A percentile compares a stretch with the other conserved stretches of the same genome.
Conservation (phyloP, 2,888 invertebrate genomes). For the Lucinisca nassula region DNA sequence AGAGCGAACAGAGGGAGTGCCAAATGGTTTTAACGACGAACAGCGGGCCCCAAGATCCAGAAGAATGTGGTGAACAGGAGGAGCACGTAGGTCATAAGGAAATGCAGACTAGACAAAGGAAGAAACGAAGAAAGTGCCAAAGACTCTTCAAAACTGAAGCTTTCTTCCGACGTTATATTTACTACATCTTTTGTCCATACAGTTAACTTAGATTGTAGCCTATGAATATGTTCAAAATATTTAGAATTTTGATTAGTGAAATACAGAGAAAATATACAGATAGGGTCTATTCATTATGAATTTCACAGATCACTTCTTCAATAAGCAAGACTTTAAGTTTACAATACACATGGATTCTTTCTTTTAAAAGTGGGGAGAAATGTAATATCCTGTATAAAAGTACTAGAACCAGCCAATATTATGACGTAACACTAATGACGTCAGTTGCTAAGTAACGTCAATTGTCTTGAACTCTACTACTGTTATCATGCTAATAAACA, state of each 20-base stretch:
- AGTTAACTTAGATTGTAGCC: not conserved
- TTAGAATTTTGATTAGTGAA: not conserved
- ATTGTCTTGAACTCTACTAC: not conserved
- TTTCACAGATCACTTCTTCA: not conserved
- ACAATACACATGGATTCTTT: not conserved
- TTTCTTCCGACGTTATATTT: not conserved
- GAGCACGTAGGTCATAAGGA: not conserved
- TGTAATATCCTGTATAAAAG: not conserved
- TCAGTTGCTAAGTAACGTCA: constrained; percentile 4
- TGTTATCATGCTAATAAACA: too few relatives aligned
- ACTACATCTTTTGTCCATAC: not conserved
- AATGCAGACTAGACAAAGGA: not conserved
- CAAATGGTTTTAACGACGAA: not conserved
- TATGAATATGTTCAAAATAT: not conserved
- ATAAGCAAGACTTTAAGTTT: not conserved
- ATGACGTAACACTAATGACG: not conserved
- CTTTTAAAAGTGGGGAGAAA: not conserved
- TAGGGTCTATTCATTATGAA: not conserved
- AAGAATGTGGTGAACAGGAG: not conserved
- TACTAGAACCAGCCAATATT: not conserved
- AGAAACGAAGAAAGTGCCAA: not conserved
- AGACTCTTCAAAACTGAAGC: not conserved
- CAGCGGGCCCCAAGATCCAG: not conserved
- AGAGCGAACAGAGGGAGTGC: not conserved
- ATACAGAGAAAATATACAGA: too few relatives aligned